phyloP scores from a whole-genome alignment of 2,888 invertebrate species.

The Leptinotarsa tumamoca region DNA sequence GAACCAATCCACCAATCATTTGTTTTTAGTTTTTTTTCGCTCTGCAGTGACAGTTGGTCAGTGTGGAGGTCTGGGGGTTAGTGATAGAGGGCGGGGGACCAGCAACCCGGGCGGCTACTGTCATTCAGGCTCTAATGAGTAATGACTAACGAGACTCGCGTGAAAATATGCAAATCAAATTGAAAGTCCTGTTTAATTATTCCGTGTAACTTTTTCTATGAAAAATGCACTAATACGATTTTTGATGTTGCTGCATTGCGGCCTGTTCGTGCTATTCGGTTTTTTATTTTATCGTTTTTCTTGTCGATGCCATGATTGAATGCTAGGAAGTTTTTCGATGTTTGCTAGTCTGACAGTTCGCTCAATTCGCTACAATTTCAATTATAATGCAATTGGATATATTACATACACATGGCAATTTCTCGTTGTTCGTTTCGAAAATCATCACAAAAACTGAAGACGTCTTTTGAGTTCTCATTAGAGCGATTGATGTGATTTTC shows the following conservation, averaged over 20 bases:
- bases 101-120: slow-evolving; percentile 57
- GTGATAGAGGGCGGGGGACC: slow-evolving; percentile 43
- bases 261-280: slow-evolving; percentile 40
- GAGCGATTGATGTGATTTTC: no score
- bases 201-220: slow-evolving; percentile 58
- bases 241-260: slow-evolving; percentile 54
- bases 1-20: slow-evolving; percentile 66
- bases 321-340: slow-evolving; percentile 27
- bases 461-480: no score
- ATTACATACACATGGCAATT: no score
- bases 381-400: background rate
- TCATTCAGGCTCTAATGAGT: slow-evolving; percentile 67
- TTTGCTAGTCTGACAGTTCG: slow-evolving; percentile 14
- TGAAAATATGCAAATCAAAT: slow-evolving; percentile 68
- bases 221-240: slow-evolving; percentile 60
- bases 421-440: no score
- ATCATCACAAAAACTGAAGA: no score
- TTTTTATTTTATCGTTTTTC: slow-evolving; percentile 42
- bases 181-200: slow-evolving; percentile 67
- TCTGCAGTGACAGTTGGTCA: slow-evolving; percentile 64
- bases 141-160: slow-evolving; percentile 68
- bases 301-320: slow-evolving; percentile 51
- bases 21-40: slow-evolving; percentile 62
- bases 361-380: background rate
- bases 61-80: slow-evolving; percentile 50